Base-by-base conservation (phyloP, 2,113 vertebrate genomes). In the Ciconia boyciana region DNA sequence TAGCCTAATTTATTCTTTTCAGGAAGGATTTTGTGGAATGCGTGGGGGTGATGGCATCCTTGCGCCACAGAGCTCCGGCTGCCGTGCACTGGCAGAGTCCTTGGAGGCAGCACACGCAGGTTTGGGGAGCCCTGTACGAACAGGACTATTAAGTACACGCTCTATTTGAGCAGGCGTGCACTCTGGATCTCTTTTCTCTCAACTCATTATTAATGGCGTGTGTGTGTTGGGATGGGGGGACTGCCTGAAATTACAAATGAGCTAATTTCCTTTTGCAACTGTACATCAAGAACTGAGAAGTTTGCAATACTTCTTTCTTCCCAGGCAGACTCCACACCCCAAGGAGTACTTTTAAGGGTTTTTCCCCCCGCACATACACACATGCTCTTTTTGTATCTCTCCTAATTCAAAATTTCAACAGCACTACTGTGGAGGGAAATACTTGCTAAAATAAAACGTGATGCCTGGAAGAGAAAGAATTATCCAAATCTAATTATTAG, bases 401-500 rank as follows among this genome's bases (percentile, higher is more conserved):
- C 69, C 44, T 92, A 89, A 76, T 78, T 81, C 80, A 64, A 87
- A 75, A 89, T 77, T 93, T 95, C 83, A 89, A 61, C 80, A 79
- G 89, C 61, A 44, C 65, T 87, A 71, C 29, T 85, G 66, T 84
- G 52, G 62, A 83, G 80, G 70, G 95, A 96, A 94, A 96, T 85
- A 66, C 48, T 72, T 34, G 17, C 78, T 92, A 76, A 94, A 96
- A 93, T 92, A 92, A 96, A 93, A 93, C 0, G 4, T 83, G 78
- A 92, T 92, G 78, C 87, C 93, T 97, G 64, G 81, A 94, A 97
- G 96, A 91, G 90, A 94, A 80, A 88, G 85, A 83, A 78, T 94
- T 92, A 93, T 58, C 85, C 66, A 93, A 95, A 96, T 87, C 95
- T 94, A 97, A 96, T 96, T 95, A 93, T 89, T 95, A 95, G 89